phyloP scores from a whole-genome alignment of 2,888 invertebrate genomes.

The Chrysotoxum bicinctum region DNA sequence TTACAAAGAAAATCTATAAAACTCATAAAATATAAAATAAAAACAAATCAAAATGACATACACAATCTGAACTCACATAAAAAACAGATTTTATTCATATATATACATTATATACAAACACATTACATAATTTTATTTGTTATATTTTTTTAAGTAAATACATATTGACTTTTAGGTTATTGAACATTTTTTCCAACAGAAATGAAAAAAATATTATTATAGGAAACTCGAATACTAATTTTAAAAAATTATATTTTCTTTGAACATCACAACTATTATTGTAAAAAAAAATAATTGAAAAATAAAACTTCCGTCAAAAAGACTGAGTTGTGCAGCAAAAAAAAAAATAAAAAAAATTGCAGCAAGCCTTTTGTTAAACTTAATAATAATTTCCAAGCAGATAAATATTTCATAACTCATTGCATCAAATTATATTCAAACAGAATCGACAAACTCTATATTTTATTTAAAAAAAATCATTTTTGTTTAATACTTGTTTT shows the following conservation, averaged over 20 bases:
- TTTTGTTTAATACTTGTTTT: constrained; percentile 10
- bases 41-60: constrained; percentile 67
- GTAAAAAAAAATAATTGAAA: constrained; percentile 19
- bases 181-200: constrained; percentile 32
- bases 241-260: constrained; percentile 32
- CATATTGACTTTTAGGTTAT: constrained; percentile 46
- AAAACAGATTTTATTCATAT: constrained; percentile 58
- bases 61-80: constrained; percentile 67
- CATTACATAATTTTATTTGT: constrained; percentile 41
- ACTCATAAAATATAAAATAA: constrained; percentile 24
- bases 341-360: constrained; percentile 37
- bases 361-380: constrained; percentile 58
- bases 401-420: constrained; percentile 1
- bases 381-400: constrained; percentile 27
- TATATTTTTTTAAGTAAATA: constrained; percentile 53
- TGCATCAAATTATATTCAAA: not conserved
- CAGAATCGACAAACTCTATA: not conserved
- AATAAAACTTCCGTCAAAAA: constrained; percentile 68
- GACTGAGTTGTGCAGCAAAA: constrained; percentile 71
- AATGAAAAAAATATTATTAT: constrained; percentile 8
- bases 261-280: constrained; percentile 54
- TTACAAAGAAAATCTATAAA: constrained; percentile 60
- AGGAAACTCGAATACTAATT: constrained; percentile 54
- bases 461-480: not conserved
- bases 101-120: constrained; percentile 30